Evolutionary conservation across 1,140 invertebrate species (phyloP), one percentile per base, ranked within the genome.

Genomic region (Dendrolimus kikuchii): DNA sequence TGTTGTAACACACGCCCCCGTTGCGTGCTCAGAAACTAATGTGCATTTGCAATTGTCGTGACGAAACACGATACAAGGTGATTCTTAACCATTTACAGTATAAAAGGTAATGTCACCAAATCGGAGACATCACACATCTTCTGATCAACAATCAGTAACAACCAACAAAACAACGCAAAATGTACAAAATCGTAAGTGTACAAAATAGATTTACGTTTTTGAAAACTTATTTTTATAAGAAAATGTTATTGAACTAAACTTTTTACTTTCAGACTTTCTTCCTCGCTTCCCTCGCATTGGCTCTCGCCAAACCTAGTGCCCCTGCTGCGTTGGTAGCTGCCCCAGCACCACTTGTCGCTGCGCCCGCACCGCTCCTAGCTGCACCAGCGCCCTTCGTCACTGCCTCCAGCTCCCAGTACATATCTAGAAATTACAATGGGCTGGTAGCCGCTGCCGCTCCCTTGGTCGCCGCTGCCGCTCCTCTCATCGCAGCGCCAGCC

Each of bases 381-480:
- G 76, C 88, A 0, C 89, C 89, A 37, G 89, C 90, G 1, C 90
- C 90, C 0, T 81, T 91, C 41, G 89, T 91, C 4, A 91, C 91
- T 0, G 90, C 90, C 4, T 87, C 88, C 54, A 92, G 91, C 67
- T 91, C 90, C 7, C 91, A 92, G 73, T 90, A 91, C 38, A 66
- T 92, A 46, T 80, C 90, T 5, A 88, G 91, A 47, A 91, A 91
- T 67, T 91, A 90, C 74, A 92, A 92, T 59, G 89, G 89, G 5
- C 51, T 89, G 6, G 75, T 83, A 0, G 56, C 82, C 2, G 78
- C 81, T 41, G 63, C 69, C 8, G 85, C 88, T 5, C 73, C 85
- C 1, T 36, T 84, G 5, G 74, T 80, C 6, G 75, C 78, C 8
- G 64, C 64, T 9, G 55, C 73, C 6, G 66, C 81, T 6, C 66